Conservation (phyloP, 2,113 vertebrate genomes). For the Cryptotis parvus region DNA sequence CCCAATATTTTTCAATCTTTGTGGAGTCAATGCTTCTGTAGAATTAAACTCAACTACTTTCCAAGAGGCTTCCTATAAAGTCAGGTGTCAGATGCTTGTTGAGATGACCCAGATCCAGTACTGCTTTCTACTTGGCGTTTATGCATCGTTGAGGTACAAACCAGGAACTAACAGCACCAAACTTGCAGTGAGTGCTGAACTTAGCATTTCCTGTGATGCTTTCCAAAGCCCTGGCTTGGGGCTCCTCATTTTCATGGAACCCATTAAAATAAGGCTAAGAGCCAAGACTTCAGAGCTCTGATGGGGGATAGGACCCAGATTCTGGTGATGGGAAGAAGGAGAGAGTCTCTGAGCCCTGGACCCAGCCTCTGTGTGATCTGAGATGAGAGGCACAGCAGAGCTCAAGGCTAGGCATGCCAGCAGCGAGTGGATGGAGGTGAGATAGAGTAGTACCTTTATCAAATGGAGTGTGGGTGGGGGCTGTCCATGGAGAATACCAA, state of each 20-base stretch:
- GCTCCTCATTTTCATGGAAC: conserved; percentile 12
- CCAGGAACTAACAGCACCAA: neutral
- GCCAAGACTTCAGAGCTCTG: neutral
- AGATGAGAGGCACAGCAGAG: neutral
- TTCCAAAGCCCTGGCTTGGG: neutral
- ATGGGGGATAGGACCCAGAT: neutral
- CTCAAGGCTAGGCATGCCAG: neutral
- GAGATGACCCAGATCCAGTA: neutral
- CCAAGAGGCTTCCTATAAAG: neutral
- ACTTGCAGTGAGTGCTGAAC: neutral
- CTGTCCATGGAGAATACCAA: neutral
- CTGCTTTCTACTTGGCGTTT: neutral
- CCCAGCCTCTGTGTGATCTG: neutral
- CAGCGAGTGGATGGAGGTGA: rapidly evolving
- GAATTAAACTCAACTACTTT: neutral
- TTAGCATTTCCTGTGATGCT: neutral
- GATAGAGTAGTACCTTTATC: neutral
- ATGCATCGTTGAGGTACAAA: neutral
- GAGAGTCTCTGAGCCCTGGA: neutral
- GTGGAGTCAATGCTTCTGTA: neutral
- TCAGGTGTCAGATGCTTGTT: no score
- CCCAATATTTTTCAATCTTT: no score
- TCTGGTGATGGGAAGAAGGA: neutral
- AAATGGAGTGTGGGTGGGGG: neutral
- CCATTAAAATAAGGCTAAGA: neutral